Percentiles rank a stretch among this genome's conserved stretches.
These are phyloP conservation scores for Panorpa germanica DNA, from an alignment of 2,888 invertebrate species.

Conservation along the genomic window DNA sequence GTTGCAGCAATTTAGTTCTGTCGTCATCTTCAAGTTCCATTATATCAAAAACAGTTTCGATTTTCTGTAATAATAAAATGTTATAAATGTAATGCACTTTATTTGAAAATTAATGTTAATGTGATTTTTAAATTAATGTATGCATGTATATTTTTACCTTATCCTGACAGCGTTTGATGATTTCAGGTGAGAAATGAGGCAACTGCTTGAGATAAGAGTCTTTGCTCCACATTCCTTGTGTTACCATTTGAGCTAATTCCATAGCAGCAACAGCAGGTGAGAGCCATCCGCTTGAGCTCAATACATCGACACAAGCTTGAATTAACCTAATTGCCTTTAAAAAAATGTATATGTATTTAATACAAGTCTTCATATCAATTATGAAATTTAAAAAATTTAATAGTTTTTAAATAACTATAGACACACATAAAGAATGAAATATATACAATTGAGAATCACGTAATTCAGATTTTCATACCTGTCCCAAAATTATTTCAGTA, in stretches of 20 bases:
- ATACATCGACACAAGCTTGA: slow-evolving; percentile 91
- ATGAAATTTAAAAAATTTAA: not conserved
- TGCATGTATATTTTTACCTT: slow-evolving; percentile 47
- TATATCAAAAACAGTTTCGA: slow-evolving; percentile 57
- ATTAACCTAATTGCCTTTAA: slow-evolving; percentile 59
- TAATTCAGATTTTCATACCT: no score
- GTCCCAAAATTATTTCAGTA: slow-evolving; percentile 75
- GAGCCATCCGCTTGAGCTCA: slow-evolving; percentile 94
- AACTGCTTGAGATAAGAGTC: slow-evolving; percentile 94
- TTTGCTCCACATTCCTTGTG: slow-evolving; percentile 99
- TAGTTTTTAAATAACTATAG: no score
- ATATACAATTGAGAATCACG: no score
- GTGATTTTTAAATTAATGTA: not conserved
- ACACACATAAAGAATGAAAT: no score
- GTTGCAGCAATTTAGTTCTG: slow-evolving; percentile 53
- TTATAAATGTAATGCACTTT: slow-evolving; percentile 21
- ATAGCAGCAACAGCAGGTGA: slow-evolving; percentile 97
- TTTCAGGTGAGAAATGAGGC: slow-evolving; percentile 82
- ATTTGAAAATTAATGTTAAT: slow-evolving; percentile 10
- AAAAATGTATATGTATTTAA: slow-evolving; percentile 7
- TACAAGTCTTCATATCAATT: not conserved
- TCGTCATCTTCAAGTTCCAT: slow-evolving; percentile 76
- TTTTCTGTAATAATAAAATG: slow-evolving; percentile 21
- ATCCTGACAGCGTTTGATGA: slow-evolving; percentile 79
- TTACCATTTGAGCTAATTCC: slow-evolving; percentile 99